Conservation (phyloP, 2,888 invertebrate species). For the Pardosa pseudoannulata region DNA sequence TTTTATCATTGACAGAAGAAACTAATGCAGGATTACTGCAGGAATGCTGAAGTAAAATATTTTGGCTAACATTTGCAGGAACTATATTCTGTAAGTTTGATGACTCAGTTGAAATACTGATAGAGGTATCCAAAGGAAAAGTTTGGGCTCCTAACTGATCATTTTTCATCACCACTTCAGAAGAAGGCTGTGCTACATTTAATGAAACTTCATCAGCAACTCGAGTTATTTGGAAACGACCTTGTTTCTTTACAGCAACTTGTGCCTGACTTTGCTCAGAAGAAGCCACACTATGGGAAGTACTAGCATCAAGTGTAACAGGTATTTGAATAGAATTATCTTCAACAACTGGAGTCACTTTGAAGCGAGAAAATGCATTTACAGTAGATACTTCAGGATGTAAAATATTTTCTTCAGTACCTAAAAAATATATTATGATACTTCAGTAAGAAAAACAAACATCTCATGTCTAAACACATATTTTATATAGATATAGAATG, state of each 20-base stretch:
- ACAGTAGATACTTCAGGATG: background rate
- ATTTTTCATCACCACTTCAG: background rate
- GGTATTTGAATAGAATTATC: background rate
- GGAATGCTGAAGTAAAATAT: conserved; percentile 37
- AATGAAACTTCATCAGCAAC: conserved; percentile 52
- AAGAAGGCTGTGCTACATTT: background rate
- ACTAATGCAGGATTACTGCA: conserved; percentile 45
- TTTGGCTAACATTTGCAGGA: conserved; percentile 15
- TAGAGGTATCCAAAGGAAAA: background rate
- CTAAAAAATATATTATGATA: background rate
- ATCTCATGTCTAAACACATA: too few species aligned
- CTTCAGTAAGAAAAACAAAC: too few species aligned
- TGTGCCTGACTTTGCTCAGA: background rate
- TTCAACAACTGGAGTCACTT: conserved; percentile 67
- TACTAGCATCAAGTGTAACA: background rate
- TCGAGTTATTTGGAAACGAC: conserved; percentile 67
- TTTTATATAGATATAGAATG: too few species aligned
- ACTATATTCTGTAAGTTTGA: conserved; percentile 8
- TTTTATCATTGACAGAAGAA: conserved; percentile 16
- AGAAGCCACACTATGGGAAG: background rate
- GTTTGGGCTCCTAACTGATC: background rate
- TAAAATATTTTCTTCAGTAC: background rate
- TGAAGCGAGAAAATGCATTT: conserved; percentile 49
- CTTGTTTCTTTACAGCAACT: conserved; percentile 50
- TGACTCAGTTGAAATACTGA: background rate